phyloP scores from a whole-genome alignment of 2,797 vertebrate species.

The Lagorchestes hirsutus region DNA sequence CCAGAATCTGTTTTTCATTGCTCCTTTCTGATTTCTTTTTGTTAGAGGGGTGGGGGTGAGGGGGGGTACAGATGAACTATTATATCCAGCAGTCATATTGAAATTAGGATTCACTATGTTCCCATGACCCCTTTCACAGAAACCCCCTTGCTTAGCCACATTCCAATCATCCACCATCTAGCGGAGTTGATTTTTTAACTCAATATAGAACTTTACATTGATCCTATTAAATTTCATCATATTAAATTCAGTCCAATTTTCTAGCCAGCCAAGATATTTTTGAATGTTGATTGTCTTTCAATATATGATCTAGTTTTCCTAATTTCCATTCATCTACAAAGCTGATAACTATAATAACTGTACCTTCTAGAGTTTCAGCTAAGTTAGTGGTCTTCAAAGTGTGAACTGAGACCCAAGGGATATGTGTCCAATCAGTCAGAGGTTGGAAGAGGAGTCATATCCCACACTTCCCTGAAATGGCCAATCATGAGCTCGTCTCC shows the following conservation, averaged over 20 bases:
- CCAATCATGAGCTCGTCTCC: background rate
- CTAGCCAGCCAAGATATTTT: background rate
- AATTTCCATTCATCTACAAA: background rate
- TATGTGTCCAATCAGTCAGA: background rate
- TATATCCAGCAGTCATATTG: background rate
- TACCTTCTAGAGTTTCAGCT: background rate
- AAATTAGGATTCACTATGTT: background rate
- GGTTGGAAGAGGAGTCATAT: background rate
- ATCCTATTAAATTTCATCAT: background rate
- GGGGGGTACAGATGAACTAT: background rate
- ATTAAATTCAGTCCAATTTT: background rate
- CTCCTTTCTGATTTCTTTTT: background rate
- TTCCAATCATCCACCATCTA: background rate
- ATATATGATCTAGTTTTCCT: background rate
- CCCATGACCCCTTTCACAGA: background rate
- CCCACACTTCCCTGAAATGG: background rate
- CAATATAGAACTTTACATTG: background rate
- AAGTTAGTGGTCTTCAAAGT: background rate
- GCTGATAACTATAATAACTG: background rate
- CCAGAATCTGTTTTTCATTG: background rate
- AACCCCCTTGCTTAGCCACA: background rate
- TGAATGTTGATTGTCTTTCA: background rate
- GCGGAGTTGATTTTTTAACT: background rate
- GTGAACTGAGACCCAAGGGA: background rate
- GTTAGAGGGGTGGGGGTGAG: background rate